These are phyloP conservation scores for Hirudinaria manillensis DNA, from an alignment of 2,888 invertebrate genomes.

Conservation along the genomic window DNA sequence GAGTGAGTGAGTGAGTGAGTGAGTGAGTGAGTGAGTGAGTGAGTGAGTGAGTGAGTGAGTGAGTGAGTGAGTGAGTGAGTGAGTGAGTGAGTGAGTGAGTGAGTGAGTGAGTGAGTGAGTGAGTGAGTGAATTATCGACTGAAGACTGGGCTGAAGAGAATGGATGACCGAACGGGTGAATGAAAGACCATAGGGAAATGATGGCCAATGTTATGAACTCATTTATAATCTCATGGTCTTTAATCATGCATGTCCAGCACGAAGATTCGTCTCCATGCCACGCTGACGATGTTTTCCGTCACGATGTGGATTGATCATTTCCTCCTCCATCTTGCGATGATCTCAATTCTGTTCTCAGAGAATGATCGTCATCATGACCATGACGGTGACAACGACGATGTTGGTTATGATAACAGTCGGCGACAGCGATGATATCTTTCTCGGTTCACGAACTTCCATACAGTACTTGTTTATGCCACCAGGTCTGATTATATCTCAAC, in stretches of 20 bases:
- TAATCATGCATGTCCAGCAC: too few species aligned
- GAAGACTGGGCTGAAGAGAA: conserved; percentile 13
- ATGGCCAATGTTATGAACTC: too few species aligned
- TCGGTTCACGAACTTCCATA: too few species aligned
- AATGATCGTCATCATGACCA: neutral
- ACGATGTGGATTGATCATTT: too few species aligned
- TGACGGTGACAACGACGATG: neutral
- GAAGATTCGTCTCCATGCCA: too few species aligned
- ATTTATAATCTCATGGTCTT: too few species aligned
- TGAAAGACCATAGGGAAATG: too few species aligned
- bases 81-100: conserved; percentile 23
- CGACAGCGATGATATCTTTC: neutral
- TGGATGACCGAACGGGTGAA: too few species aligned
- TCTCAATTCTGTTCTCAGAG: neutral
- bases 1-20: conserved; percentile 21
- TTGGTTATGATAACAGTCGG: neutral
- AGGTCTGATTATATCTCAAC: conserved; percentile 11
- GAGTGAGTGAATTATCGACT: neutral
- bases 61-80: conserved; percentile 26
- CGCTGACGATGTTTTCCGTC: too few species aligned
- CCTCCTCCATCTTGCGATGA: too few species aligned
- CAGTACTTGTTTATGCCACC: too few species aligned
- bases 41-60: conserved; percentile 28
- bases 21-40: conserved; percentile 26
- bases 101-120: conserved; percentile 22